phyloP scores from a whole-genome alignment of 2,113 vertebrate species.

The Gallinago undulata region DNA sequence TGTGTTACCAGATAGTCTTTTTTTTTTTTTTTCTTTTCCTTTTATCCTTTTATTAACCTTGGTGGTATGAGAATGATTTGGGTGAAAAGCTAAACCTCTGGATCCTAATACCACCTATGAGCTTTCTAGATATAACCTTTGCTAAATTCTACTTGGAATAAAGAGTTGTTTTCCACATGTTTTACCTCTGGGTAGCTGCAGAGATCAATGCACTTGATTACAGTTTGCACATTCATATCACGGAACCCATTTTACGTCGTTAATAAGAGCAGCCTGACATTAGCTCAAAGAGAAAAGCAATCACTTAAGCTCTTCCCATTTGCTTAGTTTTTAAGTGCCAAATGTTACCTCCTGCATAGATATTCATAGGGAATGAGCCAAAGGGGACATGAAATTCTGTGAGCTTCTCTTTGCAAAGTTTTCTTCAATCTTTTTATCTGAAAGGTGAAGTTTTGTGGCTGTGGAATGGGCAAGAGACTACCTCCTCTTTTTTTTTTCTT shows the following conservation, averaged over 20 bases:
- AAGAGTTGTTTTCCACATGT: not conserved
- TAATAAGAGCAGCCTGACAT: conserved; percentile 56
- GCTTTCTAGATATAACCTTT: not conserved
- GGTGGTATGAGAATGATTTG: not conserved
- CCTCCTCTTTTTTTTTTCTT: not conserved
- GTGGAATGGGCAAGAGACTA: not conserved
- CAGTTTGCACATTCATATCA: conserved; percentile 38
- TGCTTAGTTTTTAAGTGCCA: conserved; percentile 55
- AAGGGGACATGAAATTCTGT: not conserved
- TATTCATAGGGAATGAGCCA: conserved; percentile 28
- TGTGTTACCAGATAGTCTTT: not conserved
- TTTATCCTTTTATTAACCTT: not conserved
- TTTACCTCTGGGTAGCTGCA: conserved; percentile 4
- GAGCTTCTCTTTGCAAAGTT: not conserved
- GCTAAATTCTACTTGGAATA: not conserved
- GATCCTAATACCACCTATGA: not conserved
- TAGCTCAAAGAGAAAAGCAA: conserved; percentile 61
- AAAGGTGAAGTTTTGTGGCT: not conserved
- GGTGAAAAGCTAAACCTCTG: not conserved
- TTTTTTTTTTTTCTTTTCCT: not conserved
- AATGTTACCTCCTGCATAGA: conserved; percentile 44
- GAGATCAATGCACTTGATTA: conserved; percentile 42
- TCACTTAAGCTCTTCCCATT: conserved; percentile 51
- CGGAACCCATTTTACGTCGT: conserved; percentile 22
- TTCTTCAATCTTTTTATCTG: not conserved